These are phyloP conservation scores for Nesometra sesokonis DNA, from an alignment of 35 echinoderm and acorn worm species.

Conservation along the genomic window DNA sequence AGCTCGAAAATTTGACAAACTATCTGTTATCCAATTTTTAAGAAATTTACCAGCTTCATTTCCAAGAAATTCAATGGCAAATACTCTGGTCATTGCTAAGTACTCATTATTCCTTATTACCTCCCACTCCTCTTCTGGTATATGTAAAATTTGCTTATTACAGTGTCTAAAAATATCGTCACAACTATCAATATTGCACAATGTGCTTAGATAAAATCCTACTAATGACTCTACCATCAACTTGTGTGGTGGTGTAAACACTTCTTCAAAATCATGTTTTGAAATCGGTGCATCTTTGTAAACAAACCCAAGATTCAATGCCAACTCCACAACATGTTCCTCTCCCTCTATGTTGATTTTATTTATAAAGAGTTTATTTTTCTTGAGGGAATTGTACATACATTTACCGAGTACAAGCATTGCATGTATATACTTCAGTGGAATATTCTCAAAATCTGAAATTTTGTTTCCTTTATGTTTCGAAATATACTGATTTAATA, in stretches of 20 bases:
- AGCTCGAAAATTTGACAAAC: background rate
- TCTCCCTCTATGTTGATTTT: background rate
- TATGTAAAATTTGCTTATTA: background rate
- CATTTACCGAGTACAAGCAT: background rate
- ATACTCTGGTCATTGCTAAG: background rate
- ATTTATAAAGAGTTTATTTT: background rate
- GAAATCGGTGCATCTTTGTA: background rate
- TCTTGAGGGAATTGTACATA: background rate
- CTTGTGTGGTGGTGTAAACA: background rate
- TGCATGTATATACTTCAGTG: background rate
- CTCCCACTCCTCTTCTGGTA: background rate
- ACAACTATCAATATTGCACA: background rate
- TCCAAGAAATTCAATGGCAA: background rate
- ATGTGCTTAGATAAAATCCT: background rate
- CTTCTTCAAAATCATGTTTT: background rate
- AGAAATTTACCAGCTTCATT: background rate
- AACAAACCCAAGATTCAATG: background rate
- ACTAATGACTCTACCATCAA: background rate
- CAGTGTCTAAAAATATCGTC: background rate
- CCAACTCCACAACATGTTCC: background rate
- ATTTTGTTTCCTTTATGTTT: background rate
- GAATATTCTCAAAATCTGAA: background rate
- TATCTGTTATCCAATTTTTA: background rate
- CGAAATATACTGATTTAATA: background rate
- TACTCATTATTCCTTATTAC: background rate